Percentiles rank a stretch among this genome's conserved stretches.
phyloP scores from a whole-genome alignment of 2,113 vertebrate species.

The Esox niger region DNA sequence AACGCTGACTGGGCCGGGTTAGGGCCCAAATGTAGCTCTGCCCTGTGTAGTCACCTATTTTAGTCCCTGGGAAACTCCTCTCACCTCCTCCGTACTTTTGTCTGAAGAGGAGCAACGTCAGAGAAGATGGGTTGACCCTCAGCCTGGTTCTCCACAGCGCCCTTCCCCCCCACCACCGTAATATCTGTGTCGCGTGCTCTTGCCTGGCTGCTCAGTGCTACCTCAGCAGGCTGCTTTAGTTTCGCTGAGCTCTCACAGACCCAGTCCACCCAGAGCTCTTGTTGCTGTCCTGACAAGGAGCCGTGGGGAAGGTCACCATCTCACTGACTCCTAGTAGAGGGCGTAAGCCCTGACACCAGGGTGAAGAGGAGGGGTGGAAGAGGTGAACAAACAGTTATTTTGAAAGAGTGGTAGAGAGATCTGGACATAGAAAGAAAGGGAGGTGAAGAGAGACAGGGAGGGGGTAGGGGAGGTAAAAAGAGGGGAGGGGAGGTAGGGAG shows the following conservation, averaged over 20 bases:
- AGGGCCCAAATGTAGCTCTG: too few species aligned
- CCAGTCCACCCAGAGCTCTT: slow-evolving; percentile 44
- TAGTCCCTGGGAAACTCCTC: too few species aligned
- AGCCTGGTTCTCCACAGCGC: too few species aligned
- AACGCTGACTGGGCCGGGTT: too few species aligned
- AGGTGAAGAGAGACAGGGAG: not conserved
- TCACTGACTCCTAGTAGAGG: too few species aligned
- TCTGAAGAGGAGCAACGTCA: too few species aligned
- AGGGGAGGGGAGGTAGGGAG: not conserved
- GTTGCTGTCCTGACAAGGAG: slow-evolving; percentile 12
- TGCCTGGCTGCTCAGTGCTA: slow-evolving; percentile 36
- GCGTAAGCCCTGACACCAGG: too few species aligned
- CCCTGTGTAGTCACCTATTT: too few species aligned
- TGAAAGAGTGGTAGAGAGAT: not conserved
- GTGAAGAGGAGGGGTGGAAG: not conserved
- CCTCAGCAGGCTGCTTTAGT: slow-evolving; percentile 58
- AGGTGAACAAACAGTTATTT: not conserved
- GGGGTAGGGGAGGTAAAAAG: too few species aligned
- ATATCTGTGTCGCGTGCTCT: not conserved
- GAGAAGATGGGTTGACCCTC: too few species aligned
- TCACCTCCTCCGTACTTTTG: too few species aligned
- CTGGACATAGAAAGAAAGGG: not conserved
- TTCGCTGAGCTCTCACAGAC: slow-evolving; percentile 59
- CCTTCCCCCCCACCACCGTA: not conserved
- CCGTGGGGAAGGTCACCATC: slow-evolving; percentile 17